These are phyloP conservation scores for Akabosia matsudoensis DNA, from an alignment of 1,140 invertebrate species.

Conservation along the genomic window DNA sequence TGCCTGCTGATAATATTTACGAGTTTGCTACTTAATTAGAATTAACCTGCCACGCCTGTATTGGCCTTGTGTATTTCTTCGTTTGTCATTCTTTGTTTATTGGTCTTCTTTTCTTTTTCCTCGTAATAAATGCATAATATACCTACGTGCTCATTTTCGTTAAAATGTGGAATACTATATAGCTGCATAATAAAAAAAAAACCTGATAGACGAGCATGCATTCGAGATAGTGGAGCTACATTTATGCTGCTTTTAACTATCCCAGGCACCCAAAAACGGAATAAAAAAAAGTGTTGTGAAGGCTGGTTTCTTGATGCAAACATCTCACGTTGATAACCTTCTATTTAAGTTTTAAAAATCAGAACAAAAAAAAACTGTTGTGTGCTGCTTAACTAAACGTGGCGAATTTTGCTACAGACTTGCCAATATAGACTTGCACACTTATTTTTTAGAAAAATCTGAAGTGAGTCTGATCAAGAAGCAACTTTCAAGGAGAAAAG, in stretches of 20 bases:
- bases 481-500: conserved; percentile 17
- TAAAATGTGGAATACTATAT: no score
- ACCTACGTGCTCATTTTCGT: background rate
- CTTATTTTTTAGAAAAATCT: no score
- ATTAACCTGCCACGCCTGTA: conserved; percentile 45
- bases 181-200: no score
- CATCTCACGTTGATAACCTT: background rate
- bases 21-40: conserved; percentile 47
- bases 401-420: no score
- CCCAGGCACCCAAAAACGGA: no score
- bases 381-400: no score
- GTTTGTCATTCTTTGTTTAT: conserved; percentile 7
- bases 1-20: conserved; percentile 37
- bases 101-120: background rate
- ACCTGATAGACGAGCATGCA: no score
- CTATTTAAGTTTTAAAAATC: background rate
- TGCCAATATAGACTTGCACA: no score
- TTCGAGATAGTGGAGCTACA: no score
- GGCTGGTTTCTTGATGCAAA: background rate
- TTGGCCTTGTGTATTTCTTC: background rate
- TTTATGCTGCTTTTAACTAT: no score
- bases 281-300: background rate
- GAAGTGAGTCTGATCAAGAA: background rate
- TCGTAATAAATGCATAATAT: background rate
- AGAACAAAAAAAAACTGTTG: no score